phyloP scores from a whole-genome alignment of 1,140 invertebrate species.

The Nebria ingens region DNA sequence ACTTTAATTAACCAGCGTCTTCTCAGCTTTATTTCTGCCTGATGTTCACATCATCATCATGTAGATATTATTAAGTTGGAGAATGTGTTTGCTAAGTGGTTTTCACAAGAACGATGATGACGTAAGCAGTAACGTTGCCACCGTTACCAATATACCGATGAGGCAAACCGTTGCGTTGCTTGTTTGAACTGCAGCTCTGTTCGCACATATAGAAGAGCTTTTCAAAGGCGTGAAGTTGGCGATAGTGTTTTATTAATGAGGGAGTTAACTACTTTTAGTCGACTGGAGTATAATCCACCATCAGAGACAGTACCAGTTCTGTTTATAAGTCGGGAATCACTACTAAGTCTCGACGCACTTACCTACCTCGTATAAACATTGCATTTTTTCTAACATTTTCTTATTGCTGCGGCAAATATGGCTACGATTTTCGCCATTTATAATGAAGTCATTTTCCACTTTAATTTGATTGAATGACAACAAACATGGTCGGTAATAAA shows the following conservation, averaged over 20 bases:
- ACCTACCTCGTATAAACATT: too few relatives aligned
- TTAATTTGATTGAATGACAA: neutral
- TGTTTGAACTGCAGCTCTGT: conserved; percentile 7
- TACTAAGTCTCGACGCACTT: too few relatives aligned
- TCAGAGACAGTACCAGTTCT: too few relatives aligned
- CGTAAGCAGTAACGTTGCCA: neutral
- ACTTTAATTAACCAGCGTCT: neutral
- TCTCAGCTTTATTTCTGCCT: neutral
- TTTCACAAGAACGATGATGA: neutral
- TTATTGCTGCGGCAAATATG: too few relatives aligned
- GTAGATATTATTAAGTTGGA: neutral
- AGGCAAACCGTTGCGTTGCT: neutral
- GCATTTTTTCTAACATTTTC: too few relatives aligned
- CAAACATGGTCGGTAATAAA: neutral
- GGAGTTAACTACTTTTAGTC: neutral
- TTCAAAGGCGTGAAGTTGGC: conserved; percentile 2
- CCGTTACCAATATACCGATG: neutral
- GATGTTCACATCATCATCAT: conserved; percentile 4
- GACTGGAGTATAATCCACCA: neutral
- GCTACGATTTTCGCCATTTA: neutral
- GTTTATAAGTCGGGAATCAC: too few relatives aligned
- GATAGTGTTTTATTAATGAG: conserved; percentile 1
- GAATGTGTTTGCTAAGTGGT: conserved; percentile 7
- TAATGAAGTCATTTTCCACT: neutral
- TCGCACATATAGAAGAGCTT: neutral